phyloP scores from a whole-genome alignment of 2,797 vertebrate genomes.

The Tragopan temminckii region DNA sequence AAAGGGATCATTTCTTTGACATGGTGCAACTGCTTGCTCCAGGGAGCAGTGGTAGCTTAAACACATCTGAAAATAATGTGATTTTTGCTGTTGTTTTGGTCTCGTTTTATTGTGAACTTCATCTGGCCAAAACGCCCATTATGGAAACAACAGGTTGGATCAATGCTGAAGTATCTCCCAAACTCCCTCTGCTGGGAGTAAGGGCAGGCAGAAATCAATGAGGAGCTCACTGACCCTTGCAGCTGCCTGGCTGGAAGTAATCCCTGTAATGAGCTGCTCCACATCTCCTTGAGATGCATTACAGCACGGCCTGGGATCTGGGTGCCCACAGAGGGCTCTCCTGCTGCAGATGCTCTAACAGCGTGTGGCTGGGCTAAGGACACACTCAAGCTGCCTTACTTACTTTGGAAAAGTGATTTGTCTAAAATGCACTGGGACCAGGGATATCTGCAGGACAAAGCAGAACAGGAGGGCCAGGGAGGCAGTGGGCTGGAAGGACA shows the following conservation, averaged over 20 bases:
- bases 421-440: not conserved
- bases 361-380: rapidly evolving
- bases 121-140: not conserved
- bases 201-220: not conserved
- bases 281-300: not conserved
- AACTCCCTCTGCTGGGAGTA: conserved; percentile 7
- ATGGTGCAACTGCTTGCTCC: rapidly evolving
- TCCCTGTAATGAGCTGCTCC: not conserved
- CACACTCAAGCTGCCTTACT: not conserved
- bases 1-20: not conserved
- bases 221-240: not conserved
- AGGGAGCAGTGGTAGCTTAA: not conserved
- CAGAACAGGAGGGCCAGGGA: not conserved
- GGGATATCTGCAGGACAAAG: not conserved
- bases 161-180: not conserved
- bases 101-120: not conserved
- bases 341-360: not conserved
- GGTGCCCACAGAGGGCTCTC: rapidly evolving
- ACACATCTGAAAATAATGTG: not conserved
- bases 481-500: conserved; percentile 1
- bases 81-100: not conserved
- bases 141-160: not conserved
- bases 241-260: not conserved
- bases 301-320: not conserved
- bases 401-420: not conserved